Evolutionary conservation across 92 coral and sea anemone genomes (phyloP), one percentile per base, ranked within the genome.

Genomic region (Scolanthus callimorphus): DNA sequence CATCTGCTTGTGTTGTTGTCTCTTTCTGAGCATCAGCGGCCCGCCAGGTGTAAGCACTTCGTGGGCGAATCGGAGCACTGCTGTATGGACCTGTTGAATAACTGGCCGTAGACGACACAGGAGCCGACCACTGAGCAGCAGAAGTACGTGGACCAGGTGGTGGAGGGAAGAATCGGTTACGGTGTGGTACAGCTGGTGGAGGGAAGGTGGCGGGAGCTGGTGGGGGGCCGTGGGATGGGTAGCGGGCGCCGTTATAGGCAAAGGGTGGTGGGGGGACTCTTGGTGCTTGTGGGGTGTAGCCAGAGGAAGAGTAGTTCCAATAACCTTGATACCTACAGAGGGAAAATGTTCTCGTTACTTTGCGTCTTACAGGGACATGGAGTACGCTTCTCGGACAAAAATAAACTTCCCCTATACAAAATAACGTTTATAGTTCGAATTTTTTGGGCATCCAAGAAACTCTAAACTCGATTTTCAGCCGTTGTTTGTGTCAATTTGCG

Each of bases 211-310:
- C 52, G 22, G 78, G 65, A 60, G 38, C 55, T 29, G 63, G 39
- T 22, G 81, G 79, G 8, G 49, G 27, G 24, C 69, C 69, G 21
- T 25, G 66, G 20, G 84, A 82, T 38, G 54, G 81, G 29, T 60
- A 74, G 39, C 26, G 70, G 60, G 63, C 34, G 4, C 54, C 31
- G 20, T 43, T 17, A 6, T 60, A 60, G 0, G 57, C 56, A 11
- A 22, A 45, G 11, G 78, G 57, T 25, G 76, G 75, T 13, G 83
- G 83, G 3, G 44, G 44, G 8, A 44, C 31, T 9, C 19, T 9
- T 11, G 52, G 52, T 34, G 43, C 43, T 34, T 21, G 27, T 19
- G 57, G 52, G 49, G 60, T 44, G 31, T 53, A 43, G 45, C 39
- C 39, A 41, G 30, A 39, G 9, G 27, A 63, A 72, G 27, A 37